Base-by-base conservation (phyloP, 2,113 vertebrate genomes). In the Noturus placidus region DNA sequence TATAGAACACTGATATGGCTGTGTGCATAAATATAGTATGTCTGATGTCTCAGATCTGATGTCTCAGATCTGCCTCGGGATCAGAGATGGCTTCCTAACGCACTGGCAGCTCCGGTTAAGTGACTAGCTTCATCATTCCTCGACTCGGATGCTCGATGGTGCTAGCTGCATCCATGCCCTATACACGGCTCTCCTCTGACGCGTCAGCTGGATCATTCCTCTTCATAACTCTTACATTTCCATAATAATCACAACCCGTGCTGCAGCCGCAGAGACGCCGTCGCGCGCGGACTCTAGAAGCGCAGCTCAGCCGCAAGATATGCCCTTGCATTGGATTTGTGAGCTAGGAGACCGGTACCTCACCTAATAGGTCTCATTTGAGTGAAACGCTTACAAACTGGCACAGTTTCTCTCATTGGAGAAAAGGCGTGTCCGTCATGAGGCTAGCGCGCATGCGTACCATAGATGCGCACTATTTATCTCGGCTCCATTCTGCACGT, bases 331-430 rank as follows among this genome's bases (percentile, higher is more conserved):
- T 30, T 25, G 27, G 52, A 50, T 76, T 30, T 52, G 35, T 54
- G 42, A 57, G 78, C 22, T 5, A n/a, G 72, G 17, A 67, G 42
- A 87, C 63, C 63, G 67, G 38, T 30, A 25, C 27, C 38, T 76
- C 54, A 65, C n/a, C 78, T 52, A 52, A 63, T 59, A 20, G n/a
- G 67, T 74, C 15, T 57, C n/a, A 74, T 67, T 52, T 42, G 79
- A 76, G 70, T 67, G 50, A 10, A 33, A 59, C 72, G 87, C 61
- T 83, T 1, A 78, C 38, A 78, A 88, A 42, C 69, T 72, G 46
- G 22, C 56, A 61, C 86, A 33, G 46, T 59, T 59, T 76, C 57
- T 67, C 74, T 88, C 93, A 94, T 95, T 95, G 94, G 95, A 89
- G 90, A 81, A 85, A 70, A 82, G 84, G 22, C 27, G 86, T 92